These are phyloP conservation scores for Leptopilina myrica DNA, from an alignment of 2,888 invertebrate species.

Conservation along the genomic window DNA sequence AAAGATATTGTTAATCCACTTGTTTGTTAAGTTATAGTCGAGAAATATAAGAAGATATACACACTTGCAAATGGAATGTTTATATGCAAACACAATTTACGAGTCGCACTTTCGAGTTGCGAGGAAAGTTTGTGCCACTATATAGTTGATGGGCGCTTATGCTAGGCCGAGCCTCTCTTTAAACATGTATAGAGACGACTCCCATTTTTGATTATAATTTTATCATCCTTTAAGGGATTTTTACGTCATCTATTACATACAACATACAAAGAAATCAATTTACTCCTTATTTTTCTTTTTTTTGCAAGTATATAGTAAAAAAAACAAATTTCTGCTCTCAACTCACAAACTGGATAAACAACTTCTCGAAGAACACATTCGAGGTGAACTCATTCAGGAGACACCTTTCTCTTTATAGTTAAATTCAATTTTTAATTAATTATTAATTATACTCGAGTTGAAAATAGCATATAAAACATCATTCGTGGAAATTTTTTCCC, in stretches of 20 bases:
- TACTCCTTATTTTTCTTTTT: background rate
- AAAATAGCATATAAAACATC: background rate
- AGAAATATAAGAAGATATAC: no score
- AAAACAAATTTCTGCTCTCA: constrained; percentile 1
- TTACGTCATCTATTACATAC: background rate
- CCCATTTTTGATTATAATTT: constrained; percentile 15
- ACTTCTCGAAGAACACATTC: constrained; percentile 13
- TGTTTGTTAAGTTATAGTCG: no score
- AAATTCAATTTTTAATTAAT: background rate
- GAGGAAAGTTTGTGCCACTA: no score
- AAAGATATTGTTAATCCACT: no score
- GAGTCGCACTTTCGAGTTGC: no score
- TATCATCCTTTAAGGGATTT: constrained; percentile 15
- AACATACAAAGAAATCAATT: background rate
- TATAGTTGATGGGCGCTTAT: no score
- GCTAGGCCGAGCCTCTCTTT: no score
- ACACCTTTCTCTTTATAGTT: constrained; percentile 17
- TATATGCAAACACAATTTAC: constrained; percentile 7
- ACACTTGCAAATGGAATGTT: background rate
- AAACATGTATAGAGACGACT: background rate
- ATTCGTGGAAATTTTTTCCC: no score
- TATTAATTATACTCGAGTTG: background rate
- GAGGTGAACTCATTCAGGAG: constrained; percentile 15
- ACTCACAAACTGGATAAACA: constrained; percentile 4
- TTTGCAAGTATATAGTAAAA: background rate